Conservation (phyloP, 2,113 vertebrate species). For the Tragelaphus strepsiceros region DNA sequence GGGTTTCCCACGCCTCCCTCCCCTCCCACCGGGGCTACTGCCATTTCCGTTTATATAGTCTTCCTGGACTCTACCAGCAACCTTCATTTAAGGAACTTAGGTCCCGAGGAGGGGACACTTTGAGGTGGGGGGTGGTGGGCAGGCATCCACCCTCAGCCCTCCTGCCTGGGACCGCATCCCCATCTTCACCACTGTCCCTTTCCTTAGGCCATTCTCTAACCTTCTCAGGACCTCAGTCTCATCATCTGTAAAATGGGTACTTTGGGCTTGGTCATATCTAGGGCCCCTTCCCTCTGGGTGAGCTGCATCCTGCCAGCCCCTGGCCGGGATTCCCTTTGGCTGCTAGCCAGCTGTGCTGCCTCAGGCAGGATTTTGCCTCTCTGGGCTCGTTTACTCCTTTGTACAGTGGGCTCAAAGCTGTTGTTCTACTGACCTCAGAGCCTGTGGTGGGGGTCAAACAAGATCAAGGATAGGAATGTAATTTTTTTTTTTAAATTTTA, state of each 20-base stretch:
- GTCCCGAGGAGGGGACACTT: neutral
- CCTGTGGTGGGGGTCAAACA: neutral
- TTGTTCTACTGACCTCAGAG: neutral
- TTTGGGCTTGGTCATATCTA: neutral
- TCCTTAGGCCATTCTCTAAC: neutral
- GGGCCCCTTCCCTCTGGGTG: neutral
- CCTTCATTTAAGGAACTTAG: neutral
- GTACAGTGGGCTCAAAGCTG: too few species aligned
- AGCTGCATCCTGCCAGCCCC: neutral
- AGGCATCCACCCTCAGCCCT: neutral
- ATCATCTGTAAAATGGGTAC: neutral
- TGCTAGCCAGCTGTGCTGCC: neutral
- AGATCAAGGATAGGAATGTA: neutral
- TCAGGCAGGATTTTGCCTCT: neutral
- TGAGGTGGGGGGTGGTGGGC: fast-evolving
- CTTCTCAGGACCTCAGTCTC: neutral
- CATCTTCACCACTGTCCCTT: neutral
- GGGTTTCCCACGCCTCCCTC: neutral
- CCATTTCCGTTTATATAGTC: neutral
- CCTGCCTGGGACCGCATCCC: too few species aligned
- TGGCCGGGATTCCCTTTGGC: neutral
- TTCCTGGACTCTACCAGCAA: neutral
- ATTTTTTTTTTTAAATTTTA: neutral
- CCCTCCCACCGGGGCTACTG: neutral
- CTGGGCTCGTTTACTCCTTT: neutral